These are phyloP conservation scores for Lepidocolaptes lacrymiger DNA, from an alignment of 2,797 vertebrate genomes.

Conservation along the genomic window DNA sequence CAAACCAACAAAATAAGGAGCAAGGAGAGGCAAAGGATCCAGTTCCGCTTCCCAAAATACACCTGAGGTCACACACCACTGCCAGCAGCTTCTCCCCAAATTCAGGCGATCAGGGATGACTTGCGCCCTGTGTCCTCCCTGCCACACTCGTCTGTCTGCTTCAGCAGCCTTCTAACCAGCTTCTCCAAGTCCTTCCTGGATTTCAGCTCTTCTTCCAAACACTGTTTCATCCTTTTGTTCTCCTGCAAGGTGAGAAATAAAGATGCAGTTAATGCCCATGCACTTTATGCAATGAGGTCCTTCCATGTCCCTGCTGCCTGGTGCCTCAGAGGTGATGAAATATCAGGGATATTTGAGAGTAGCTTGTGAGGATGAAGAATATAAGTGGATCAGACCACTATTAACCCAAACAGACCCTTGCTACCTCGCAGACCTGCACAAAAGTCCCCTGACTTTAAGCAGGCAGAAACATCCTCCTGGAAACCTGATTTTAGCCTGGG, in stretches of 20 bases:
- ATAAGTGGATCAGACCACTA: neutral
- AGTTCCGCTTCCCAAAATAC: conserved; percentile 28
- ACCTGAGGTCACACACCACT: conserved; percentile 54
- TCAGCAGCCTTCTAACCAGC: conserved; percentile 89
- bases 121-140: conserved; percentile 88
- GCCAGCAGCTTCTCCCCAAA: conserved; percentile 27
- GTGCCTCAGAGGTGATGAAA: neutral
- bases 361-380: neutral
- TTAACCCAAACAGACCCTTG: neutral
- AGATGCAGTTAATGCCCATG: neutral
- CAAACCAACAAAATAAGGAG: conserved; percentile 59
- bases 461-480: neutral
- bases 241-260: conserved; percentile 79
- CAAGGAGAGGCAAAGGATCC: conserved; percentile 57
- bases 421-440: neutral
- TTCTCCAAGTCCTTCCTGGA: conserved; percentile 95
- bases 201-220: conserved; percentile 96
- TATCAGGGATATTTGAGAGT: neutral
- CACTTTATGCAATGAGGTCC: neutral
- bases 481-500: neutral
- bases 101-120: conserved; percentile 71
- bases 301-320: neutral
- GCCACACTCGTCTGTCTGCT: conserved; percentile 90
- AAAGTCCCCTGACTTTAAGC: neutral
- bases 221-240: conserved; percentile 96